A percentile compares a stretch with the other conserved stretches of the same genome.
phyloP scores from a whole-genome alignment of 2,113 vertebrate species.

The Hassar affinis region DNA sequence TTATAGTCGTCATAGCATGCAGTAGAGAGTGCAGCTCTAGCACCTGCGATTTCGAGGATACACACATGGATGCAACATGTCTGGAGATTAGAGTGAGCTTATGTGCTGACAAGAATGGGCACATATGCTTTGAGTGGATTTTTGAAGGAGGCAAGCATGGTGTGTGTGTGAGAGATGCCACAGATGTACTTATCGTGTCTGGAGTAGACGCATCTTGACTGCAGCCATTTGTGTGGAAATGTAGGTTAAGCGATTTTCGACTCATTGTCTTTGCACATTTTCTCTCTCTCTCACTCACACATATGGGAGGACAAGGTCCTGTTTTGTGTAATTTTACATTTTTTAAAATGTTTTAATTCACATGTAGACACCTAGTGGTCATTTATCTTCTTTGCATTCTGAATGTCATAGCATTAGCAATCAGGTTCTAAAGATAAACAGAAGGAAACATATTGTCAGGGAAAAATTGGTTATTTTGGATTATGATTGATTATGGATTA shows the following conservation, averaged over 20 bases:
- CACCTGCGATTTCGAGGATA: neutral
- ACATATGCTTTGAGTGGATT: neutral
- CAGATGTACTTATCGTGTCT: conserved; percentile 56
- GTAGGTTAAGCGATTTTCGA: conserved; percentile 66
- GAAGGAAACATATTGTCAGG: neutral
- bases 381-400: neutral
- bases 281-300: neutral
- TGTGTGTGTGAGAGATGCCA: conserved; percentile 51
- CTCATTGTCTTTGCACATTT: neutral
- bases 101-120: neutral
- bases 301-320: conserved; percentile 8
- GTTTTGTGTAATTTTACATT: neutral
- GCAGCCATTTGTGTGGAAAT: conserved; percentile 61
- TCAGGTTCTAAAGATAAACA: neutral
- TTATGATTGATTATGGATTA: neutral
- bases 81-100: neutral
- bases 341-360: neutral
- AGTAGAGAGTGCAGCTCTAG: neutral
- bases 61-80: neutral
- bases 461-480: neutral
- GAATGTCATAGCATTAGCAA: neutral
- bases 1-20: neutral
- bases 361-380: conserved; percentile 43
- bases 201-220: conserved; percentile 46
- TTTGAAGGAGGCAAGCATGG: neutral